A percentile compares a stretch with the other conserved stretches of the same genome.
phyloP scores from a whole-genome alignment of 2,797 vertebrate genomes.

The Silurus lanzhouensis region DNA sequence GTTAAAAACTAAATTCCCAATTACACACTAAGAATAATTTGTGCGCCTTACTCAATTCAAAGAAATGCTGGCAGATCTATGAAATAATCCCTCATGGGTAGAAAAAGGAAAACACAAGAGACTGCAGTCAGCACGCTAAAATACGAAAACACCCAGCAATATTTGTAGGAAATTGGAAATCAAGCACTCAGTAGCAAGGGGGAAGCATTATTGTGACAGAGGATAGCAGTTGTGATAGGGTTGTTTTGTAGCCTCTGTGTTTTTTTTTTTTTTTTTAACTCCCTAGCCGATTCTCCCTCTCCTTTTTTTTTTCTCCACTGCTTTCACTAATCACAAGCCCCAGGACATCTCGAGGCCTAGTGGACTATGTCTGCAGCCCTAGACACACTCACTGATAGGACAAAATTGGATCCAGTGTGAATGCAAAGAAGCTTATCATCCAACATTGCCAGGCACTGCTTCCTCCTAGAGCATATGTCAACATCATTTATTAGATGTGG shows the following conservation, averaged over 20 bases:
- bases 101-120: constrained; percentile 40
- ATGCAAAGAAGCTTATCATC: constrained; percentile 83
- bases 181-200: constrained; percentile 57
- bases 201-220: constrained; percentile 54
- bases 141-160: constrained; percentile 50
- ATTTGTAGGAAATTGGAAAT: constrained; percentile 62
- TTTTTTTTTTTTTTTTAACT: constrained; percentile 38
- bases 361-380: constrained; percentile 73
- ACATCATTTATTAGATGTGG: constrained; percentile 86
- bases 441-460: constrained; percentile 79
- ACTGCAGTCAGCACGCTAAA: constrained; percentile 40
- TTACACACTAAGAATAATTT: constrained; percentile 47
- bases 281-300: constrained; percentile 51
- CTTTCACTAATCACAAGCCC: constrained; percentile 78
- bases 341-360: constrained; percentile 72
- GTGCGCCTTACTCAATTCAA: constrained; percentile 44
- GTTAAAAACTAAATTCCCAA: constrained; percentile 38
- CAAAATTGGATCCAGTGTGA: constrained; percentile 83
- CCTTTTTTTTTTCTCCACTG: constrained; percentile 45
- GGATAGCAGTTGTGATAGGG: constrained; percentile 57
- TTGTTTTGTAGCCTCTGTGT: constrained; percentile 47
- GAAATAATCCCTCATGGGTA: constrained; percentile 53
- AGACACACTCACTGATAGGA: constrained; percentile 79
- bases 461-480: constrained; percentile 83
- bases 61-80: constrained; percentile 53